Evolutionary conservation across 2,113 vertebrate genomes (phyloP).

Genomic region (Cyprinodon tularosa): DNA sequence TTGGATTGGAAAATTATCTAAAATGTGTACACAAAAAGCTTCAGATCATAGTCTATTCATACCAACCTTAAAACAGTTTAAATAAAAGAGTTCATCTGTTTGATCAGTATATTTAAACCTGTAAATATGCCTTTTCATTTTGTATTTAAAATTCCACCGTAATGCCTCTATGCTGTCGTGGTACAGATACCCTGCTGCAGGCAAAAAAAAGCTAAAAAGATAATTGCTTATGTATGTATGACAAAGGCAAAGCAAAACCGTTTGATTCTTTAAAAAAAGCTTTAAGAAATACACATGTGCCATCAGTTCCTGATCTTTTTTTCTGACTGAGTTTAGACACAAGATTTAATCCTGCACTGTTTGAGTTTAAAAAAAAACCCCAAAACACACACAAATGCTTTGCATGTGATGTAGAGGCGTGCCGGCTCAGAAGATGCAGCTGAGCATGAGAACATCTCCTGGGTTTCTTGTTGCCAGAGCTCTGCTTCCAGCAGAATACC

Average conservation of each 20-base stretch:
- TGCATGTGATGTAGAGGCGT: conserved; percentile 41
- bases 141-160: background rate
- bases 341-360: conserved; percentile 36
- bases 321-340: conserved; percentile 21
- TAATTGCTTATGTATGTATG: conserved; percentile 14
- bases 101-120: background rate
- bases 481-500: conserved; percentile 45
- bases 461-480: conserved; percentile 44
- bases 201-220: conserved; percentile 14
- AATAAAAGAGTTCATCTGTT: background rate
- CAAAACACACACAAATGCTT: conserved; percentile 14
- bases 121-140: background rate
- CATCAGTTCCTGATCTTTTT: conserved; percentile 19
- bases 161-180: background rate
- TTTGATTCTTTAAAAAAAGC: conserved; percentile 34
- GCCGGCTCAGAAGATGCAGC: conserved; percentile 48
- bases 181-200: background rate
- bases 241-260: conserved; percentile 14
- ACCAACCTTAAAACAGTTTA: background rate
- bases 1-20: too few relatives aligned
- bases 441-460: conserved; percentile 58
- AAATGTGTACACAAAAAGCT: too few relatives aligned
- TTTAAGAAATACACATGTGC: conserved; percentile 28
- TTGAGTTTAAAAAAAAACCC: conserved; percentile 34
- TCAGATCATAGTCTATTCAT: background rate